Conservation (phyloP, 2,797 vertebrate species). For the Sternarchorhynchus goeldii region DNA sequence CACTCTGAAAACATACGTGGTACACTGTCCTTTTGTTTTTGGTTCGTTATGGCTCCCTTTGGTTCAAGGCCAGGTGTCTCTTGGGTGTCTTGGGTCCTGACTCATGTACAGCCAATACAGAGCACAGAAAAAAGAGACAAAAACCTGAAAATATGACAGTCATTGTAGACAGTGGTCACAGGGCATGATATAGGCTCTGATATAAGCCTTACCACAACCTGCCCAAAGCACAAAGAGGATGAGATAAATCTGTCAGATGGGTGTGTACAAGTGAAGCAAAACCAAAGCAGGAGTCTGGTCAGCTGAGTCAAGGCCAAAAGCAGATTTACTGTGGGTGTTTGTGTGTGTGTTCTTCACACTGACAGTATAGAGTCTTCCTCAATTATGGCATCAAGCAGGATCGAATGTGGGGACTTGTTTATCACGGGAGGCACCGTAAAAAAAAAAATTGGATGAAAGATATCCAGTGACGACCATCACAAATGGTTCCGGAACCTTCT, state of each 20-base stretch:
- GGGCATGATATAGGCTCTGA: slow-evolving; percentile 27
- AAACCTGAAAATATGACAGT: slow-evolving; percentile 40
- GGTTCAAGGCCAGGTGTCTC: too few species aligned
- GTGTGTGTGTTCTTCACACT: slow-evolving; percentile 6
- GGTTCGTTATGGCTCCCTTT: too few species aligned
- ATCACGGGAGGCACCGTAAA: slow-evolving; percentile 54
- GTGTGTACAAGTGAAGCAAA: slow-evolving; percentile 40
- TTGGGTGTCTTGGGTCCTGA: background rate
- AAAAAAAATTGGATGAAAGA: slow-evolving; percentile 52
- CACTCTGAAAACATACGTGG: too few species aligned
- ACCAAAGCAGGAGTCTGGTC: slow-evolving; percentile 56
- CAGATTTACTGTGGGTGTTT: slow-evolving; percentile 66
- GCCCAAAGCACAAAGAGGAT: slow-evolving; percentile 34
- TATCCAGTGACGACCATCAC: slow-evolving; percentile 26
- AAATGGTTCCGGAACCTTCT: slow-evolving; percentile 32
- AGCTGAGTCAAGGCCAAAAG: slow-evolving; percentile 72
- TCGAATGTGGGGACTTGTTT: slow-evolving; percentile 53
- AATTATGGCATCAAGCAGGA: slow-evolving; percentile 55
- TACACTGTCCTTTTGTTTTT: background rate
- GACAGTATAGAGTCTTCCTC: slow-evolving; percentile 52
- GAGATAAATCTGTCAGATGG: slow-evolving; percentile 44
- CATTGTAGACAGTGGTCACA: slow-evolving; percentile 6
- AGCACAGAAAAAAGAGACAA: slow-evolving; percentile 39
- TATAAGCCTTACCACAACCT: slow-evolving; percentile 11
- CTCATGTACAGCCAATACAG: slow-evolving; percentile 33